Evolutionary conservation across 1,140 invertebrate species (phyloP).

Genomic region (Psix sp.): DNA sequence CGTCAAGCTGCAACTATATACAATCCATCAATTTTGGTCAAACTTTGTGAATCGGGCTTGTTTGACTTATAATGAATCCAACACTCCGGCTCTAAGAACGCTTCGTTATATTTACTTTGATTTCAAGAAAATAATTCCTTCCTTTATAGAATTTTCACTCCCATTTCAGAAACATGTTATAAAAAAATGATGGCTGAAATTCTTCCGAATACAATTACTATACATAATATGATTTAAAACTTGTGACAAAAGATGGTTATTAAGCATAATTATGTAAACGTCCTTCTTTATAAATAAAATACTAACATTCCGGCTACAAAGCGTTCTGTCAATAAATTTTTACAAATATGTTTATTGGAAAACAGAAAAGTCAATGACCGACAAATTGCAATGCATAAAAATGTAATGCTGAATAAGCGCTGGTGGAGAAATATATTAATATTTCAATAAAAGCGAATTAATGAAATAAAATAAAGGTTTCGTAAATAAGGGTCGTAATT

Average conservation of each 20-base stretch:
- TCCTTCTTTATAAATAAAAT: too few species aligned
- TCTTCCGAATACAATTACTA: too few species aligned
- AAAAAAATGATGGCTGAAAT: too few species aligned
- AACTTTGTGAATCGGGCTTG: neutral
- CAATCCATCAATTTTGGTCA: slow-evolving; percentile 8
- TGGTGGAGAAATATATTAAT: slow-evolving; percentile 51
- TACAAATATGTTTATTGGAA: too few species aligned
- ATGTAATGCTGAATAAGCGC: slow-evolving; percentile 46
- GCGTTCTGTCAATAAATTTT: too few species aligned
- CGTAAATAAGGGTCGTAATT: slow-evolving; percentile 57
- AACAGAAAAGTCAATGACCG: slow-evolving; percentile 37
- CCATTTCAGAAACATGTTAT: too few species aligned
- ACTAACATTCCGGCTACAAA: too few species aligned
- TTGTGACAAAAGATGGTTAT: too few species aligned
- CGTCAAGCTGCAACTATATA: slow-evolving; percentile 18
- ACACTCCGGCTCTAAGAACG: neutral
- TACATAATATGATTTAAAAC: too few species aligned
- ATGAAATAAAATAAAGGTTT: slow-evolving; percentile 57
- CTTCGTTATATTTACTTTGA: neutral
- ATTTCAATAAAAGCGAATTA: slow-evolving; percentile 56
- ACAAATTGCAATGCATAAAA: slow-evolving; percentile 46
- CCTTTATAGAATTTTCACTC: too few species aligned
- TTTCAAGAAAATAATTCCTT: too few species aligned
- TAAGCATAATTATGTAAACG: too few species aligned
- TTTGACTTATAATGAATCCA: slow-evolving; percentile 30